These are phyloP conservation scores for Cosmorhoe ocellata DNA, from an alignment of 2,888 invertebrate genomes.

Conservation along the genomic window DNA sequence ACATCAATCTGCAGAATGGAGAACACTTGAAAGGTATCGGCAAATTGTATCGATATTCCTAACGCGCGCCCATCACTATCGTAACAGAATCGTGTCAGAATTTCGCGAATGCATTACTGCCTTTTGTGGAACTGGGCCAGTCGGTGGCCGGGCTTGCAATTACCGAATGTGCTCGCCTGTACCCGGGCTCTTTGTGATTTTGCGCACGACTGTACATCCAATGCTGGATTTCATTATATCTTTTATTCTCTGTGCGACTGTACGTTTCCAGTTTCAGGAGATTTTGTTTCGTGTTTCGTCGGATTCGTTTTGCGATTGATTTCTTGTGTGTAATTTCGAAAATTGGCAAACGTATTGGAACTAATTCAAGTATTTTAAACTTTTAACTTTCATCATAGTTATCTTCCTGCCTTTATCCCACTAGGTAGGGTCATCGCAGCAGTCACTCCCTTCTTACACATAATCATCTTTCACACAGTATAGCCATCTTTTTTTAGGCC, in stretches of 20 bases:
- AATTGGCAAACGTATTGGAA: slow-evolving; percentile 17
- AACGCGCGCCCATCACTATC: slow-evolving; percentile 41
- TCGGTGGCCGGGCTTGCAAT: slow-evolving; percentile 48
- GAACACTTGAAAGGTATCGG: slow-evolving; percentile 33
- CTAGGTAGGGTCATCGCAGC: too few species aligned
- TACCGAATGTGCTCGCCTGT: slow-evolving; percentile 50
- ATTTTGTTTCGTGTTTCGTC: slow-evolving; percentile 42
- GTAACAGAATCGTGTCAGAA: slow-evolving; percentile 44
- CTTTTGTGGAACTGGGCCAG: slow-evolving; percentile 53
- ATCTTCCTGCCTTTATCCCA: too few species aligned
- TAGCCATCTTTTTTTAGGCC: too few species aligned
- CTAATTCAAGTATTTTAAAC: not conserved
- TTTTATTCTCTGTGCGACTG: slow-evolving; percentile 39
- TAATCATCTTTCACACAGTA: too few species aligned
- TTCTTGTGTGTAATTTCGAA: slow-evolving; percentile 30
- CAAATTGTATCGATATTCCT: slow-evolving; percentile 42
- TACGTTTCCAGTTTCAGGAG: slow-evolving; percentile 40
- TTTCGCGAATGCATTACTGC: slow-evolving; percentile 55
- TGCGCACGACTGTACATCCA: slow-evolving; percentile 39
- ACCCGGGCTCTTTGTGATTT: slow-evolving; percentile 50
- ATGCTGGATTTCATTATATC: slow-evolving; percentile 36
- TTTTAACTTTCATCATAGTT: too few species aligned
- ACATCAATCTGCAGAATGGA: slow-evolving; percentile 33
- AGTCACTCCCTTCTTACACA: too few species aligned
- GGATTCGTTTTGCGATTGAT: slow-evolving; percentile 35